phyloP scores from a whole-genome alignment of 2,888 invertebrate genomes.

The Eudasyphora cyanicolor region DNA sequence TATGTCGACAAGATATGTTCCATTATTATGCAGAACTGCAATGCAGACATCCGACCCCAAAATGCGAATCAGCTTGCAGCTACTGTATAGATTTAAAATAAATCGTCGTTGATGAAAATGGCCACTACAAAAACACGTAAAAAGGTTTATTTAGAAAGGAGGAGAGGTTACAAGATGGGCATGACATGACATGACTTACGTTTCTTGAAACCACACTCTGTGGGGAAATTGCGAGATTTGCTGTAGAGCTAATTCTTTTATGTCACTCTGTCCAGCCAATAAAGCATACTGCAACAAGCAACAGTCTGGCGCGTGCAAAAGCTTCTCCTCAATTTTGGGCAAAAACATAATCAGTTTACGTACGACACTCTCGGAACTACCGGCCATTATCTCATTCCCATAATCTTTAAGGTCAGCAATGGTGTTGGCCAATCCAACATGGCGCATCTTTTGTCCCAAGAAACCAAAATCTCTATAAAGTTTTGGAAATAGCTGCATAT shows the following conservation, averaged over 20 bases:
- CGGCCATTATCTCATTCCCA: constrained; percentile 69
- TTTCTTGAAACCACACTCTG: constrained; percentile 77
- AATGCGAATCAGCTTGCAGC: constrained; percentile 72
- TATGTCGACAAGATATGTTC: constrained; percentile 75
- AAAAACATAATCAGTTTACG: constrained; percentile 71
- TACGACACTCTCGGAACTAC: constrained; percentile 64
- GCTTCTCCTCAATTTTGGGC: constrained; percentile 76
- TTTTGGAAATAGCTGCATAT: constrained; percentile 71
- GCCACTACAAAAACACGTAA: constrained; percentile 73
- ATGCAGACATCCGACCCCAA: constrained; percentile 75
- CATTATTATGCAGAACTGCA: constrained; percentile 72
- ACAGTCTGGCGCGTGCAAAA: constrained; percentile 74
- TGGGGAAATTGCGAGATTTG: constrained; percentile 73
- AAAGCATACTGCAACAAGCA: constrained; percentile 77
- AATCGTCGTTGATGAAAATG: constrained; percentile 78
- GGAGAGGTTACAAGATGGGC: background rate
- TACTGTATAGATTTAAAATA: constrained; percentile 74
- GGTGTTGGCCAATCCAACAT: constrained; percentile 74
- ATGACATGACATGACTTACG: constrained; percentile 68
- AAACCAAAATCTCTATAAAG: constrained; percentile 79
- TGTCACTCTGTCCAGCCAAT: constrained; percentile 71
- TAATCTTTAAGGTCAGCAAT: constrained; percentile 75
- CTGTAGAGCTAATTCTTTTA: constrained; percentile 73
- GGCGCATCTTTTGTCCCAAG: constrained; percentile 78
- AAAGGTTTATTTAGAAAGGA: background rate